Evolutionary conservation across 2,888 invertebrate genomes (phyloP), one percentile per base, ranked within the genome.

Genomic region (Orthonevra nobilis): DNA sequence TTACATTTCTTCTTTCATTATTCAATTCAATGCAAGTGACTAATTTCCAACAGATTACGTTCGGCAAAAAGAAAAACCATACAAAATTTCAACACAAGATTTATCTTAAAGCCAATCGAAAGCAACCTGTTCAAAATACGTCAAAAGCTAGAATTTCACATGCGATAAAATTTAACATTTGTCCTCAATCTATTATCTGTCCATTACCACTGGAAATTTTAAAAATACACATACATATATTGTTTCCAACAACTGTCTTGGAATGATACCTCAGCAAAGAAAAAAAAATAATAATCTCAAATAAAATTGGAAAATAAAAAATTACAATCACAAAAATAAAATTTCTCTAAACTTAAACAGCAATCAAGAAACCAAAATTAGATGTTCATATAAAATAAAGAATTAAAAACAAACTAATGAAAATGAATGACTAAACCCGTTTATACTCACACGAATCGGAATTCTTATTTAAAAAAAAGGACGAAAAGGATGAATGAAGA

Each of bases 181-280:
- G 2, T 68, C 38, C 12, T 23, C 56, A 40, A 64, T 63, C 63
- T 50, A 63, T 52, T 63, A 64, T 50, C 28, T 70, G 63, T 58
- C 63, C 70, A 64, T 50, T 58, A 77, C 70, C 70, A 52, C 23
- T 44, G 70, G 32, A 70, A 58, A 23, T 5, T n/a, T n/a, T n/a
- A n/a, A n/a, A 56, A 64, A 36, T 48, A 48, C 40, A 69, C 48
- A 52, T 63, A 56, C 23, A 23, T n/a, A n/a, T n/a, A 54, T 26
- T 56, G 50, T 44, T 77, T 72, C 64, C 70, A 77, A 64, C 30
- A 38, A 54, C 40, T 58, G 17, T 52, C 28, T 77, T 77, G 77
- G 77, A 77, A 77, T 77, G 77, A 77, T 77, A 72, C 46, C 36
- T 32, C 64, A n/a, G n/a, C n/a, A 20, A 28, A 38, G 48, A 58